Base-by-base conservation (phyloP, 2,113 vertebrate genomes). In the Embiotoca jacksoni region DNA sequence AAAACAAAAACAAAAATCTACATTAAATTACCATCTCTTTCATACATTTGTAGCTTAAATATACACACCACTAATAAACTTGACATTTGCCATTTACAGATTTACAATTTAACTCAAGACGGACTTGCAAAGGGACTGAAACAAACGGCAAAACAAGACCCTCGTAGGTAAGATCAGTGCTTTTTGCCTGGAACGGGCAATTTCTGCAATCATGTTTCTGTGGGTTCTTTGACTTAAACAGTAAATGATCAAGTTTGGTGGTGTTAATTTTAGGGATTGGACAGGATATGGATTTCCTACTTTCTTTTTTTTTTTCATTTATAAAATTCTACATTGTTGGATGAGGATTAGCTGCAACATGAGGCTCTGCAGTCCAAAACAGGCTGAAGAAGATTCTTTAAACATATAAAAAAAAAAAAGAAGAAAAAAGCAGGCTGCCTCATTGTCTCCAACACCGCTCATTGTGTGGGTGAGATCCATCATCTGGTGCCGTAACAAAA, bases 71-170 rank as follows among this genome's bases (percentile, higher is more conserved):
- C 71, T 81, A 36, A 82, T 89, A 87, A 82, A 88, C 68, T 70
- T 30, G 55, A 85, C 90, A 78, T 91, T 78, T 87, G 71, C 64
- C 82, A 91, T 92, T 92, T 91, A 92, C 90, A 93, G 77, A 91
- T 93, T 88, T 93, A 93, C 91, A 92, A 54, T 86, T 75, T 53
- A 87, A 77, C 72, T 82, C 44, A 69, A 23, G 75, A 81, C 50
- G 53, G 47, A 81, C 55, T 78, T 65, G 72, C 65, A 75, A 76
- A 79, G 61, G 73, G 72, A 80, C 70, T 30, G 7, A 76, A 55
- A 77, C 30, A 60, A 84, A 91, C 66, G 74, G 23, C 37, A 72
- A 83, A 78, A 81, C 44, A n/a, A 73, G 68, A 81, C 53, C 47
- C 0, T 7, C 2, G 11, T n/a, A 52, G n/a, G 72, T 46, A n/a